A percentile compares a stretch with the other conserved stretches of the same genome.
Evolutionary conservation across 2,797 vertebrate species (phyloP).

Genomic region (Myotis planiceps): DNA sequence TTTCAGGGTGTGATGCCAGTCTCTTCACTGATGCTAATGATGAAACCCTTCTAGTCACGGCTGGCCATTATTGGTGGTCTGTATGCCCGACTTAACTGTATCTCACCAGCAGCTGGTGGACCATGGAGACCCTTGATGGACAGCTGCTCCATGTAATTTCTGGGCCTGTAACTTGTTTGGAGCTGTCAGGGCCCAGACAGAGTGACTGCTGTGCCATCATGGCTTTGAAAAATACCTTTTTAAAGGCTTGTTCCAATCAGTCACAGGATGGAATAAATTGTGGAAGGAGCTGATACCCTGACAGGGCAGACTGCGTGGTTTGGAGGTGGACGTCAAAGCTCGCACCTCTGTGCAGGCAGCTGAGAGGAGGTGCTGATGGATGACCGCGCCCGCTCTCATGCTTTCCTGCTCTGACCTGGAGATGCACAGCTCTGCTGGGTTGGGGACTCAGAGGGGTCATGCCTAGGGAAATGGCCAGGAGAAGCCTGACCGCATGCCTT

Average conservation of each 20-base stretch:
- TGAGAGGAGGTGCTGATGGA: not conserved
- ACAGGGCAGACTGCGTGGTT: not conserved
- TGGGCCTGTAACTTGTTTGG: conserved; percentile 67
- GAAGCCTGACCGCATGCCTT: not conserved
- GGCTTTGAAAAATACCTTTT: conserved; percentile 69
- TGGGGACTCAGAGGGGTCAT: not conserved
- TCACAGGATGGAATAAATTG: conserved; percentile 48
- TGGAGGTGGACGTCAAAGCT: not conserved
- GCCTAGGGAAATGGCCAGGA: not conserved
- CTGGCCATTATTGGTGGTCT: not conserved
- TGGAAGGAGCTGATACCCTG: not conserved
- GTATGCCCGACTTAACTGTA: conserved; percentile 31
- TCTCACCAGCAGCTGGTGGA: conserved; percentile 13
- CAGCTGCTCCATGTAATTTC: conserved; percentile 51
- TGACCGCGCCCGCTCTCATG: fast-evolving
- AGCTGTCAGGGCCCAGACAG: conserved; percentile 54
- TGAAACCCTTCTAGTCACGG: not conserved
- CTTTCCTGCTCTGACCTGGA: not conserved
- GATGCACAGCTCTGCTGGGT: not conserved
- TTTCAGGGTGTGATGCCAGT: not conserved
- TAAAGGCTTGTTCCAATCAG: conserved; percentile 54
- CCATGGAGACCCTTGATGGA: conserved; percentile 63
- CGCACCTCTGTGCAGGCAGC: not conserved
- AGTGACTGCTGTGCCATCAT: conserved; percentile 38
- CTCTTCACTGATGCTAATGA: not conserved